These are phyloP conservation scores for Ahaetulla prasina DNA, from an alignment of 2,113 vertebrate genomes.

Conservation along the genomic window DNA sequence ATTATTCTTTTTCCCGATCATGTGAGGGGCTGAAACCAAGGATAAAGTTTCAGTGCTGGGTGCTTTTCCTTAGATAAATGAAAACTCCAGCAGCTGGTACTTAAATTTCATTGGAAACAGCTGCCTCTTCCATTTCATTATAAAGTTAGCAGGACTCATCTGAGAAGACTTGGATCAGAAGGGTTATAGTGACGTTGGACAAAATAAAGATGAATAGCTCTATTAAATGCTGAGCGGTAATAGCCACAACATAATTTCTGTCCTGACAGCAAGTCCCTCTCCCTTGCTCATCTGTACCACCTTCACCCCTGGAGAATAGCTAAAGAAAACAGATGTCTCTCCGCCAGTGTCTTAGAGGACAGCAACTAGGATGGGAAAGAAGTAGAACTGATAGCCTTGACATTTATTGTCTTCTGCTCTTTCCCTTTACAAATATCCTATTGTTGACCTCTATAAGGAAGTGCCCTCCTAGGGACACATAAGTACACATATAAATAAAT, in stretches of 20 bases:
- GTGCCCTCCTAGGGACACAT: neutral
- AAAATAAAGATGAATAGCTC: slow-evolving; percentile 45
- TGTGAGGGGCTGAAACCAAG: neutral
- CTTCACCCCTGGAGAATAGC: neutral
- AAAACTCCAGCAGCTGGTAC: neutral
- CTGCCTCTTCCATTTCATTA: slow-evolving; percentile 17
- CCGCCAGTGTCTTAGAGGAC: neutral
- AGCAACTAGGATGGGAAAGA: neutral
- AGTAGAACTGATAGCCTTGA: neutral
- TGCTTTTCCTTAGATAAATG: neutral
- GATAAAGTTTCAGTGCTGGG: rapidly evolving
- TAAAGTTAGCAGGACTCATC: slow-evolving; percentile 8
- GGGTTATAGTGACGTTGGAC: neutral
- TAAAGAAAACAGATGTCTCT: neutral
- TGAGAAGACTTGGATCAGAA: neutral
- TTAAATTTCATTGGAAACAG: neutral
- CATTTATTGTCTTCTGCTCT: neutral
- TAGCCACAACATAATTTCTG: slow-evolving; percentile 25
- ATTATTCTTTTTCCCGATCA: neutral
- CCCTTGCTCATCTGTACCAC: neutral
- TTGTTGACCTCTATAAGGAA: neutral
- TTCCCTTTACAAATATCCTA: no score
- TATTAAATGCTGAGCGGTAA: neutral
- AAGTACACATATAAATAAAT: neutral
- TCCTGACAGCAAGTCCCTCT: neutral